Evolutionary conservation across 2,113 vertebrate species (phyloP).

Genomic region (Typhlomys cinereus): DNA sequence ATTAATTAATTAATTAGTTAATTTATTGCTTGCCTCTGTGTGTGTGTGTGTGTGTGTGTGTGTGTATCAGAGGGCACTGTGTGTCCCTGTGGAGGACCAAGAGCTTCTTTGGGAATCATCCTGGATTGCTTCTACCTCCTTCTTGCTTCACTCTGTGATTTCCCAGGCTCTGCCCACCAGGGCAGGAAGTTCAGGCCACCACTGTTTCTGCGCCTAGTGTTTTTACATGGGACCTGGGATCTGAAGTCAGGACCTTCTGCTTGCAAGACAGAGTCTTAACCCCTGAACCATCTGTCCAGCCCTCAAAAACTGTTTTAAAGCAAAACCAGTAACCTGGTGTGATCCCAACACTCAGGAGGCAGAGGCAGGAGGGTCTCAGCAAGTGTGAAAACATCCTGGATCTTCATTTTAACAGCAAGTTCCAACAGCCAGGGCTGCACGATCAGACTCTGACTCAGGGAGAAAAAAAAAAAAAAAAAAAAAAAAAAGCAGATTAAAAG

Average conservation of each 20-base stretch:
- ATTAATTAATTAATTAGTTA: no score
- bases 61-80: no score
- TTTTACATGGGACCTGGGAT: background rate
- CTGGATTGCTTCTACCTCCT: background rate
- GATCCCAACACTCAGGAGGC: background rate
- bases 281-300: background rate
- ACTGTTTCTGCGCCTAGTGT: background rate
- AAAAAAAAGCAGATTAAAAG: background rate
- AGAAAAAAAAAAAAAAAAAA: background rate
- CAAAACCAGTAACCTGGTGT: background rate
- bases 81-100: no score
- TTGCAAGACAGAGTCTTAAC: no score
- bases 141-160: no score
- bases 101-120: no score
- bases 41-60: no score
- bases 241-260: background rate
- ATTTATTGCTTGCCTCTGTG: no score
- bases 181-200: rapidly evolving
- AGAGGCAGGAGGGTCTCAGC: background rate
- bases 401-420: background rate
- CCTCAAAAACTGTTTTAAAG: background rate
- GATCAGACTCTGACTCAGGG: background rate
- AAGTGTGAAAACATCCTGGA: background rate
- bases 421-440: background rate
- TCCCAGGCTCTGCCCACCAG: no score